Evolutionary conservation across 2,113 vertebrate species (phyloP).

Genomic region (Nipponia nippon): DNA sequence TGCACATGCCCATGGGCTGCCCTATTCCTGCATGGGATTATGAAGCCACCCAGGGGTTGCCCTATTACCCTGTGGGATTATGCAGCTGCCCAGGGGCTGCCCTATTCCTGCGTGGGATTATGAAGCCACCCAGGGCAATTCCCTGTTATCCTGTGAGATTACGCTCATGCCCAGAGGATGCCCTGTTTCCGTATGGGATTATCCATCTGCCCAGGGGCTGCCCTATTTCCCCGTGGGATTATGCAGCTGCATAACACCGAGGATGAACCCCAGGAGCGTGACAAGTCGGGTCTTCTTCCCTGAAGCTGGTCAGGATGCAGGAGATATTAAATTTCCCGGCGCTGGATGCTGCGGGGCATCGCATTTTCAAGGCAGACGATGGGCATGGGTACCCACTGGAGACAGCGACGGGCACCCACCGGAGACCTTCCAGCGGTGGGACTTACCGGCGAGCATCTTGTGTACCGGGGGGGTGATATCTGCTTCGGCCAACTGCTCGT

Average conservation of each 20-base stretch:
- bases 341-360: rapidly evolving
- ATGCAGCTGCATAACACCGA: rapidly evolving
- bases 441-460: constrained; percentile 95
- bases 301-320: rapidly evolving
- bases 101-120: not conserved
- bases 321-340: rapidly evolving
- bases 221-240: not conserved
- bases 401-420: not conserved
- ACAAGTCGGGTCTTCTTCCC: not conserved
- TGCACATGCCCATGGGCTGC: not conserved
- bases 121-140: not conserved
- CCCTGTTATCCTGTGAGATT: not conserved
- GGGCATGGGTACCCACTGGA: rapidly evolving
- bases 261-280: rapidly evolving
- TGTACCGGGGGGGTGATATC: constrained; percentile 95
- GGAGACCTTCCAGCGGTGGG: rapidly evolving
- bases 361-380: rapidly evolving
- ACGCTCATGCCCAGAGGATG: not conserved
- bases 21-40: not conserved
- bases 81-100: not conserved
- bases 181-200: not conserved
- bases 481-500: constrained; percentile 89
- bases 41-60: too few species aligned
- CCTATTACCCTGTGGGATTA: not conserved
- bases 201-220: not conserved